Percentiles rank a stretch among this genome's conserved stretches.
phyloP scores from a whole-genome alignment of 2,888 invertebrate species.

The Noctua janthe region DNA sequence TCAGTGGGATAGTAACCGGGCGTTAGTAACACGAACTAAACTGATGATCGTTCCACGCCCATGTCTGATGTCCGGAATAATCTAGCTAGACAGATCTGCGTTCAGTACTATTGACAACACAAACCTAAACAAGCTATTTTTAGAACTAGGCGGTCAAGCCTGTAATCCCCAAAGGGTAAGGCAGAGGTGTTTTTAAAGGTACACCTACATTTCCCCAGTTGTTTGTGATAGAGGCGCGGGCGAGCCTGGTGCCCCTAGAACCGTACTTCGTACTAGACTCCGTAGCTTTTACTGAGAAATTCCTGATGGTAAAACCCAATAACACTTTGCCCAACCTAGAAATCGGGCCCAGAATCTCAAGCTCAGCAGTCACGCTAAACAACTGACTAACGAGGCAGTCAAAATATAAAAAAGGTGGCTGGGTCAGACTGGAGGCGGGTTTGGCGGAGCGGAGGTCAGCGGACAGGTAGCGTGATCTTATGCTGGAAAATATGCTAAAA shows the following conservation, averaged over 20 bases:
- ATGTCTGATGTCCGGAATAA: slow-evolving; percentile 57
- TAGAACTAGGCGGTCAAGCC: not conserved
- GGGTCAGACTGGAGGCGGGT: not conserved
- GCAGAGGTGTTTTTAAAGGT: not conserved
- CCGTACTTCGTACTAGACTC: not conserved
- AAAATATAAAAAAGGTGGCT: not conserved
- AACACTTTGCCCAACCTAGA: not conserved
- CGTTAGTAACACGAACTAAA: slow-evolving; percentile 68
- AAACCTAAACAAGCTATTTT: slow-evolving; percentile 32
- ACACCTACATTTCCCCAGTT: not conserved
- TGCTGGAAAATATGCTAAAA: not conserved
- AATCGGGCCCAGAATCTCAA: not conserved
- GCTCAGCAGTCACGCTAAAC: not conserved
- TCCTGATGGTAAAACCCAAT: not conserved
- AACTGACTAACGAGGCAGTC: not conserved
- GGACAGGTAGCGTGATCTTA: not conserved
- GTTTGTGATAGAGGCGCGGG: not conserved
- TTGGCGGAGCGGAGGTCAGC: not conserved
- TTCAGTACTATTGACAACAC: slow-evolving; percentile 56
- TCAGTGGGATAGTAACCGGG: slow-evolving; percentile 17
- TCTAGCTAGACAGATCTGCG: slow-evolving; percentile 65
- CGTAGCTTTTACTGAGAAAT: not conserved
- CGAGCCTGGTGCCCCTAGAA: not conserved
- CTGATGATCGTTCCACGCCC: slow-evolving; percentile 65
- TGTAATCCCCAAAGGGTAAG: not conserved